Percentiles rank a stretch among this genome's conserved stretches.
These are phyloP conservation scores for Neodiprion fabricii DNA, from an alignment of 1,140 invertebrate genomes.

Conservation along the genomic window DNA sequence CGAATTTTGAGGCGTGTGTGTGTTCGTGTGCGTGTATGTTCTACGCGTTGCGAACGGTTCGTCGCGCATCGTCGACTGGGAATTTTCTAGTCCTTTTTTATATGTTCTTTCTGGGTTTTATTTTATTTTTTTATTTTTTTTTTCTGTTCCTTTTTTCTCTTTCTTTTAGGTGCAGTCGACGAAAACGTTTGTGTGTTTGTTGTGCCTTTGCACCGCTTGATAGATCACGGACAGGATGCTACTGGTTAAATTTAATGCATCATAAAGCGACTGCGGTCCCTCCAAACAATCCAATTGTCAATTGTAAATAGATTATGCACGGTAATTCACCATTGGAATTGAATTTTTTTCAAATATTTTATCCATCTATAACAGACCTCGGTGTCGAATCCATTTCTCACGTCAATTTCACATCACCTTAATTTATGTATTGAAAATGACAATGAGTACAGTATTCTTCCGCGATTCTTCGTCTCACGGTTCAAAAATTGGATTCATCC, in stretches of 20 bases:
- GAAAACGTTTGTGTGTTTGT: neutral
- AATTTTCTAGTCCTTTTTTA: no score
- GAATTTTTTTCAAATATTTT: neutral
- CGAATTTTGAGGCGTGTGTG: no score
- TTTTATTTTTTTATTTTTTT: no score
- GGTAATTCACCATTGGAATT: neutral
- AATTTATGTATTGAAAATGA: no score
- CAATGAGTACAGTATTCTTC: no score
- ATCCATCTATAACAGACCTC: neutral
- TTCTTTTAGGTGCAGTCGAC: neutral
- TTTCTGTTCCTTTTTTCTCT: neutral
- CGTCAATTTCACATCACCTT: neutral
- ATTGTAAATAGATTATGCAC: neutral
- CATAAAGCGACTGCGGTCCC: slow-evolving; percentile 28
- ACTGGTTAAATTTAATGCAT: slow-evolving; percentile 40
- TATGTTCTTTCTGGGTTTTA: no score
- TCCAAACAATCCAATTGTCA: slow-evolving; percentile 7
- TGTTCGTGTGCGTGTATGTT: no score
- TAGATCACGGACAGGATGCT: slow-evolving; percentile 35
- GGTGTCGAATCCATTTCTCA: slow-evolving; percentile 2
- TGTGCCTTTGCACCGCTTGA: neutral
- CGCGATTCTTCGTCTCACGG: no score
- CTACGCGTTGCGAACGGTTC: no score
- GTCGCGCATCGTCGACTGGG: no score
- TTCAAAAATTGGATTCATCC: no score